These are phyloP conservation scores for Micromesistius poutassou DNA, from an alignment of 2,797 vertebrate genomes.

Conservation along the genomic window DNA sequence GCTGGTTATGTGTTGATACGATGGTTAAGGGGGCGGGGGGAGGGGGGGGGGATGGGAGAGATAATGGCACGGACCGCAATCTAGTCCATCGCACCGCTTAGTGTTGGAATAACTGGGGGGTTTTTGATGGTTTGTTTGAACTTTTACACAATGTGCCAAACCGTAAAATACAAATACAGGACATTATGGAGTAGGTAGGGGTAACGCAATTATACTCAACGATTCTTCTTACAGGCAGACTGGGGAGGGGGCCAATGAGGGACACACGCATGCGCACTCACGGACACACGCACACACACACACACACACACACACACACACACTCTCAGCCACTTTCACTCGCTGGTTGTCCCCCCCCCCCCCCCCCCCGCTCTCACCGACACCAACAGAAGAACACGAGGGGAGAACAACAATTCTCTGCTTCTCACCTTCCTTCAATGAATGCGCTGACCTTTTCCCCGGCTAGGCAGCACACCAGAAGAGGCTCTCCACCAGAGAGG, in stretches of 20 bases:
- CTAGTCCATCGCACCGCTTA: not conserved
- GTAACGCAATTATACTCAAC: not conserved
- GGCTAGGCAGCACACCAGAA: conserved; percentile 41
- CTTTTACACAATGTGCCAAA: not conserved
- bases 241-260: not conserved
- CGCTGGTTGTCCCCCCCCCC: not conserved
- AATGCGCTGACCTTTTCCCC: conserved; percentile 59
- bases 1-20: conserved; percentile 40
- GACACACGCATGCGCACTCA: not conserved
- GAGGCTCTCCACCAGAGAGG: conserved; percentile 26
- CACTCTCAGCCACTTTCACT: not conserved
- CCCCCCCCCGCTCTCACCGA: too few species aligned
- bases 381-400: not conserved
- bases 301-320: not conserved
- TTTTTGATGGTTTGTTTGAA: not conserved
- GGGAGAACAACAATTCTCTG: conserved; percentile 19
- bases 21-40: conserved; percentile 7
- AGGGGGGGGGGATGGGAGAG: not conserved
- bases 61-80: not conserved
- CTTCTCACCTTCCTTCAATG: conserved; percentile 49
- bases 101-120: not conserved
- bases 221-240: too few species aligned
- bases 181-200: not conserved
- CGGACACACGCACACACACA: not conserved
- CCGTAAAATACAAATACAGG: not conserved